Evolutionary conservation across 1,140 invertebrate genomes (phyloP).

Genomic region (Campoletis sonorensis): DNA sequence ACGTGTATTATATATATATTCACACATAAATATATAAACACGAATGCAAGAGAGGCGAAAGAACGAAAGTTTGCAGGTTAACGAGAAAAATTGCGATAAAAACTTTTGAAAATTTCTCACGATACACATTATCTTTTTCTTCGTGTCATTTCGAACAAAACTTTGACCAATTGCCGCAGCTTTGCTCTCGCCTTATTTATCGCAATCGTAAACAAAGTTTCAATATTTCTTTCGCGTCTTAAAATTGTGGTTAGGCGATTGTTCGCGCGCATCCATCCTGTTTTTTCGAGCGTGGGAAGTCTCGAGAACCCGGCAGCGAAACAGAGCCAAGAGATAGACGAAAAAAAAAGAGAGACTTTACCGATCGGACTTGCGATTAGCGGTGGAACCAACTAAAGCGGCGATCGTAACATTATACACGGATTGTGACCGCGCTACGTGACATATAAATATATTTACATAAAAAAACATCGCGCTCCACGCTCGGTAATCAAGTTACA

Average conservation of each 20-base stretch:
- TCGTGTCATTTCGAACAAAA: not conserved
- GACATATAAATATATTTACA: not conserved
- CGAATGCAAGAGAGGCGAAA: not conserved
- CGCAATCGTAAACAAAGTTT: not conserved
- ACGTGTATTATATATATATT: not conserved
- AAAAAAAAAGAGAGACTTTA: not conserved
- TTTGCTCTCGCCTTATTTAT: no score
- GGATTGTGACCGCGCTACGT: constrained; percentile 1
- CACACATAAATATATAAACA: constrained; percentile 6
- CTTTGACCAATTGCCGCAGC: no score
- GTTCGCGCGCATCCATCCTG: not conserved
- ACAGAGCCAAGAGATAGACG: not conserved
- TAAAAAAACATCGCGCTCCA: not conserved
- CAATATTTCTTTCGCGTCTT: no score
- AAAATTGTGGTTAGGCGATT: not conserved
- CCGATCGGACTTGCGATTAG: not conserved
- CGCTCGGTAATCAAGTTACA: not conserved
- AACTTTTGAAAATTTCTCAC: constrained; percentile 6
- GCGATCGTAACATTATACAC: constrained; percentile 8
- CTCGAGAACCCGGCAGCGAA: not conserved
- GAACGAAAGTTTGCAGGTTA: constrained; percentile 4
- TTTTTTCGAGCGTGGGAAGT: constrained; percentile 40
- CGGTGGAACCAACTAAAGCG: no score
- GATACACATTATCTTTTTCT: not conserved
- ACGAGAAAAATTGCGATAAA: not conserved